Conservation (phyloP, 1,140 invertebrate species). For the Cyclargus thomasi region DNA sequence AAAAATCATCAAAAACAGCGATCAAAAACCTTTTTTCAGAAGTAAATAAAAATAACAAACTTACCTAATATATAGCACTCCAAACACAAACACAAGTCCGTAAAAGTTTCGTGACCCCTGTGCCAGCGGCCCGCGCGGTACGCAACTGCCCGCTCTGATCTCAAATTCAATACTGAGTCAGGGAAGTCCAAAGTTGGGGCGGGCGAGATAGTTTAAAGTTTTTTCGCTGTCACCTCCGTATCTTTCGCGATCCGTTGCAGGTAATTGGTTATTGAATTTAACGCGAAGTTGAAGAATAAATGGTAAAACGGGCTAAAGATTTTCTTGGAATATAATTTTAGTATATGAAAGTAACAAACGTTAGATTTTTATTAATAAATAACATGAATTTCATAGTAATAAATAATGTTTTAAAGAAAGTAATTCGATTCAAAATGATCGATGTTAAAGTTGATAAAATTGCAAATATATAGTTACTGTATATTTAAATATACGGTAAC, state of each 20-base stretch:
- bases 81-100: neutral
- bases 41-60: neutral
- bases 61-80: conserved; percentile 1
- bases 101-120: conserved; percentile 1
- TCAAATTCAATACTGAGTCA: conserved; percentile 30
- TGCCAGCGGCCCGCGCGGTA: neutral
- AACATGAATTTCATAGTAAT: no score
- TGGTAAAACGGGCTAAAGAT: no score
- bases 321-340: no score
- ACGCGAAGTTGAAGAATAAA: neutral
- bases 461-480: no score
- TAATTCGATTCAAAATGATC: no score
- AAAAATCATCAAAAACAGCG: neutral
- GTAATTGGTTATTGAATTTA: neutral
- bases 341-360: no score
- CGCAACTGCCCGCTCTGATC: conserved; percentile 17
- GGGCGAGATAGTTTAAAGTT: conserved; percentile 29
- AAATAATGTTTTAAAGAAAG: no score
- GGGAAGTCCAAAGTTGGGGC: conserved; percentile 21
- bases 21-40: neutral
- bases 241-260: neutral
- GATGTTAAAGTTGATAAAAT: no score
- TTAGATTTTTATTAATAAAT: no score
- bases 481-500: no score
- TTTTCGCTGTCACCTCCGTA: conserved; percentile 5